Base-by-base conservation (phyloP, 1,140 invertebrate genomes). In the Nephila pilipes region DNA sequence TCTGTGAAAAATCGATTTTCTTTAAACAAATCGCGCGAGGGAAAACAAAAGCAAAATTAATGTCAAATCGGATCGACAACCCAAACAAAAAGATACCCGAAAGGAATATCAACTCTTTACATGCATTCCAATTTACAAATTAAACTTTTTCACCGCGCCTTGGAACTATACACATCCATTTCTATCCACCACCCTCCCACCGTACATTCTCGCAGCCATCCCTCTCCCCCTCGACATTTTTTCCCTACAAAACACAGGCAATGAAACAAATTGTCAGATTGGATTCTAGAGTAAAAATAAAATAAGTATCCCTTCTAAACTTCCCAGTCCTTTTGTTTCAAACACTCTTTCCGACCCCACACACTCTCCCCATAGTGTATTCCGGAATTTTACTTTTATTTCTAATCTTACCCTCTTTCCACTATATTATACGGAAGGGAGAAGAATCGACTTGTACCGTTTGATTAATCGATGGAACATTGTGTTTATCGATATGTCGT, bases 381-480 rank as follows among this genome's bases (percentile, higher is more conserved):
- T 90, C 65, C 32, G 32, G 36, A 90, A 80, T 80, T 90, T 90
- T 90, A 80, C 55, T 90, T 92, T 83, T 92, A 63, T 55, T 69
- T 92, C 63, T 55, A 55, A 54, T 65, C 57, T 75, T 57, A 1
- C 55, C 79, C 83, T 65, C 46, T 36, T 69, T 20, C 38, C 90
- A 54, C 81, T 92, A 55, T 85, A 54, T 69, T 75, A 65, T 83
- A 46, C 57, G 55, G 75, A 32, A 36, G 32, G 55, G n/a, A 25
- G 57, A 60, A 69, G 83, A 90, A 85, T 85, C 81, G 81, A 85
- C 63, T 93, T 83, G 79, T 18, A 85, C 80, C 63, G 36, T 87
- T 93, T 93, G 91, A 93, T 93, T 87, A 93, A 93, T 93, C 91
- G 91, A 87, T 87, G 91, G 91, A 79, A 93, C 91, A 93, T 93